phyloP scores from a whole-genome alignment of 2,113 vertebrate species.

The Crotalus horridus region DNA sequence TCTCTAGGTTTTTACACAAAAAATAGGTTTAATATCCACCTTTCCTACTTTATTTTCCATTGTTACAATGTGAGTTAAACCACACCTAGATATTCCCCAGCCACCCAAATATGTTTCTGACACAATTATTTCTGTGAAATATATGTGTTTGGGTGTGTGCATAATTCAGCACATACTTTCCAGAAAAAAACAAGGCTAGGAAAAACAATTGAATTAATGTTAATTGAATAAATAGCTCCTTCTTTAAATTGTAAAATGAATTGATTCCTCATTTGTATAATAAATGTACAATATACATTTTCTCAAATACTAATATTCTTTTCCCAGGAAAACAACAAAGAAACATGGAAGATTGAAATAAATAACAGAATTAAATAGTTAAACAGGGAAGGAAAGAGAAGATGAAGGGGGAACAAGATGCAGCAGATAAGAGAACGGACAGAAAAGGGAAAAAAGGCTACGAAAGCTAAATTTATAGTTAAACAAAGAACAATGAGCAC shows the following conservation, averaged over 20 bases:
- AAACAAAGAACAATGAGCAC: background rate
- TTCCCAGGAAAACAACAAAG: background rate
- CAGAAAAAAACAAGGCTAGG: background rate
- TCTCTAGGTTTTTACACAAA: background rate
- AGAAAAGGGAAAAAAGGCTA: background rate
- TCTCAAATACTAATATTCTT: background rate
- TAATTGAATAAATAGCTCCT: background rate
- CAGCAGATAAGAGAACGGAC: background rate
- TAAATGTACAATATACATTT: background rate
- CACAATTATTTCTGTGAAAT: background rate
- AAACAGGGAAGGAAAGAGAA: background rate
- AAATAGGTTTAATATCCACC: background rate
- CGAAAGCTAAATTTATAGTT: background rate
- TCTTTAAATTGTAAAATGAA: background rate
- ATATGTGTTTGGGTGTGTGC: background rate
- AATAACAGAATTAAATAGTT: background rate
- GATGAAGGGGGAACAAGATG: background rate
- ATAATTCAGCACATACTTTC: background rate
- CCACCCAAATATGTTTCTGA: background rate
- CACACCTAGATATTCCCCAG: background rate
- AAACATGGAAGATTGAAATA: background rate
- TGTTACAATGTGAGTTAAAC: background rate
- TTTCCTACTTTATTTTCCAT: background rate
- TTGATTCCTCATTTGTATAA: background rate
- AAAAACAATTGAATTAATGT: background rate